Conservation (phyloP, 2,888 invertebrate species). For the Chloromyia formosa region DNA sequence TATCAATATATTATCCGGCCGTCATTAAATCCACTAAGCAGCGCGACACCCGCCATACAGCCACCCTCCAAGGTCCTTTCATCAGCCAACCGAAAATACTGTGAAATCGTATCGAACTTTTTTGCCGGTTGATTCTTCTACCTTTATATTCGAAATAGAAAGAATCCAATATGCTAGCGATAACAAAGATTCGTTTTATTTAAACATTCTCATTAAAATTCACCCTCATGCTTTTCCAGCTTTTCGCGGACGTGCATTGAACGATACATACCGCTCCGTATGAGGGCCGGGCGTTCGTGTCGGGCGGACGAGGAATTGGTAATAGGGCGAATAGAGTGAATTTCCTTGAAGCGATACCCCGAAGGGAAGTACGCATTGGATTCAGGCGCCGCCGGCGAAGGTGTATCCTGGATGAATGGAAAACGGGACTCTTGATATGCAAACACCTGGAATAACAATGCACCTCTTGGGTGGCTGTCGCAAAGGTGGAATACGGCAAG, state of each 20-base stretch:
- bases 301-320: background rate
- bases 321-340: conserved; percentile 28
- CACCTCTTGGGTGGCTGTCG: background rate
- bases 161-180: conserved; percentile 42
- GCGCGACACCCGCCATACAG: too few species aligned
- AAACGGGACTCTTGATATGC: conserved; percentile 30
- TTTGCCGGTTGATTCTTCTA: background rate
- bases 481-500: background rate
- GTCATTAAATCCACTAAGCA: conserved; percentile 1
- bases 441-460: conserved; percentile 43
- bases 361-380: background rate
- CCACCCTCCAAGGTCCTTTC: background rate
- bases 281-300: too few species aligned
- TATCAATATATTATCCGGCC: background rate
- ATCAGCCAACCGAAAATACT: background rate
- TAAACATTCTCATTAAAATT: conserved; percentile 50
- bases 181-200: conserved; percentile 48
- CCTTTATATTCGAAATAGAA: conserved; percentile 20
- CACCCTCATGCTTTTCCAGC: conserved; percentile 46
- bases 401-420: background rate
- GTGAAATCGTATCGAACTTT: conserved; percentile 1
- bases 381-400: background rate
- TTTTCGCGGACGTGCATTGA: conserved; percentile 7
- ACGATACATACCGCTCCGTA: background rate
- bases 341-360: conserved; percentile 17